Percentiles rank a stretch among this genome's conserved stretches.
Conservation (phyloP, 1,140 invertebrate genomes). For the Aphaenogaster ashmeadi region DNA sequence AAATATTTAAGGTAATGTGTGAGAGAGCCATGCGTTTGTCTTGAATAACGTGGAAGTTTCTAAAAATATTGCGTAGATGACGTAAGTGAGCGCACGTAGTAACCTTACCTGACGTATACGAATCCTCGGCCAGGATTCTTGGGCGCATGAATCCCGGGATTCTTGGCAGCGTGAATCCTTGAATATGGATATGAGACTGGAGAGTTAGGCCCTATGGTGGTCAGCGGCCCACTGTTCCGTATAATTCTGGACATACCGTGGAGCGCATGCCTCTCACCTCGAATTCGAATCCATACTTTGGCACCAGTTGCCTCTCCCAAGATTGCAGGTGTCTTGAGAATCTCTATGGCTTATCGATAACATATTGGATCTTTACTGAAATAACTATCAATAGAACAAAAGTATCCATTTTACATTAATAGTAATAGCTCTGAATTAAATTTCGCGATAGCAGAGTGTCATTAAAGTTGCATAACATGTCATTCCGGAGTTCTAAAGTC, state of each 20-base stretch:
- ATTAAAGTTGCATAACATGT: neutral
- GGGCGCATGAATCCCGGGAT: constrained; percentile 16
- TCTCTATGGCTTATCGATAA: constrained; percentile 31
- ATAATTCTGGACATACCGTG: constrained; percentile 47
- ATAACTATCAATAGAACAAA: neutral
- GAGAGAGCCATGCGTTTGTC: neutral
- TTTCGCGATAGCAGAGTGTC: neutral
- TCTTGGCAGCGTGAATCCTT: constrained; percentile 29
- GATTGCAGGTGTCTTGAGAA: constrained; percentile 39
- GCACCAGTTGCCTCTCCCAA: constrained; percentile 15
- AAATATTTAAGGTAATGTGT: constrained; percentile 24
- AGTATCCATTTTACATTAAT: constrained; percentile 1
- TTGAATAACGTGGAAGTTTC: neutral
- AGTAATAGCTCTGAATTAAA: neutral
- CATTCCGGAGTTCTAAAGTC: neutral
- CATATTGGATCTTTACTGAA: neutral
- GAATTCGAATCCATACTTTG: constrained; percentile 57
- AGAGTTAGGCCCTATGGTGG: constrained; percentile 37
- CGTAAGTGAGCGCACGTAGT: neutral
- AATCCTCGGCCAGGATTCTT: constrained; percentile 7
- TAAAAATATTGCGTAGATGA: neutral
- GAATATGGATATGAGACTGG: constrained; percentile 50
- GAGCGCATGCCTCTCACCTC: constrained; percentile 21
- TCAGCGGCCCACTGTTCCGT: constrained; percentile 36
- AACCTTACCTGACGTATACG: neutral